Conservation (phyloP, 2,888 invertebrate genomes). For the Cetonia aurata region DNA sequence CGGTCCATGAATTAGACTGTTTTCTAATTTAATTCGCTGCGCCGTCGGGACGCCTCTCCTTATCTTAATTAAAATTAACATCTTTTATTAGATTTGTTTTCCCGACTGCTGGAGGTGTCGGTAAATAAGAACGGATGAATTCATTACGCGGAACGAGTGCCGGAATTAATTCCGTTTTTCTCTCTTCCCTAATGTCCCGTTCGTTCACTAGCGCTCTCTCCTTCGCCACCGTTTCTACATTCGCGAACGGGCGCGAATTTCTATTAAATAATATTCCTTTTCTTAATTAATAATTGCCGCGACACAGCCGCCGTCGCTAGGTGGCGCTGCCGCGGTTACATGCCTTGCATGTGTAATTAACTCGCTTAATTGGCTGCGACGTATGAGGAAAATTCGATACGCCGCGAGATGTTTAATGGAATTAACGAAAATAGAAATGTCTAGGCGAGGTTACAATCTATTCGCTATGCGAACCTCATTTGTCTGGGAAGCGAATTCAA, state of each 20-base stretch:
- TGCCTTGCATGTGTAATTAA: constrained; percentile 24
- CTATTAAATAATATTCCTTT: constrained; percentile 37
- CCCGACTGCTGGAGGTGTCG: constrained; percentile 32
- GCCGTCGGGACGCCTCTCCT: constrained; percentile 50
- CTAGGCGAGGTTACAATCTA: constrained; percentile 42
- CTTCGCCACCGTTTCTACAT: background rate
- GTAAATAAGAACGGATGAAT: constrained; percentile 42
- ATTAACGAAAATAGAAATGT: constrained; percentile 41
- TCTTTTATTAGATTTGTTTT: constrained; percentile 48
- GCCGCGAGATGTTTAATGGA: background rate
- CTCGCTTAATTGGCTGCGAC: constrained; percentile 19
- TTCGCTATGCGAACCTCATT: too few relatives aligned
- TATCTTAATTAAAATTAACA: constrained; percentile 56
- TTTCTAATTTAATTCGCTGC: constrained; percentile 54
- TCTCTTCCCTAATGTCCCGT: background rate
- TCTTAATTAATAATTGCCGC: constrained; percentile 26
- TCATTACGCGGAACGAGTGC: constrained; percentile 26
- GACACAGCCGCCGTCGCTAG: background rate
- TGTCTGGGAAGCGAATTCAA: too few relatives aligned
- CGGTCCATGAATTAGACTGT: constrained; percentile 53
- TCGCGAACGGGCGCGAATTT: background rate
- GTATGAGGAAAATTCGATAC: background rate
- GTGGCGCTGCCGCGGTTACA: background rate
- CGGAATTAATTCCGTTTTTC: constrained; percentile 20
- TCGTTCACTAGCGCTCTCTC: background rate